Conservation (phyloP, 2,797 vertebrate species). For the Myotis myotis region DNA sequence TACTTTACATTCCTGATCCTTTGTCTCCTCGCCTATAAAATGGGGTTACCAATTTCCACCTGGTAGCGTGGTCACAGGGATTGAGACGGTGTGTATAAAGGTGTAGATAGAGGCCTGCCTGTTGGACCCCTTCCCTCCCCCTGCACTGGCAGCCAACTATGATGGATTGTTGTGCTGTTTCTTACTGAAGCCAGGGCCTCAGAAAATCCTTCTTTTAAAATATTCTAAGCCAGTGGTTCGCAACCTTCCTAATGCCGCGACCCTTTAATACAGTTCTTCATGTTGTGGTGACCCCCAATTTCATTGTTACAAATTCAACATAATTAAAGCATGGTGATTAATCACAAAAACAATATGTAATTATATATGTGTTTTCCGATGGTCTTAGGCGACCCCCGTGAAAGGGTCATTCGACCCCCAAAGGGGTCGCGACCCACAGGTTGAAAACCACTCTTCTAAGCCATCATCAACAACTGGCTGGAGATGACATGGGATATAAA, state of each 20-base stretch:
- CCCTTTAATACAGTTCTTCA: too few species aligned
- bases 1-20: neutral
- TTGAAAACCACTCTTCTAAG: too few species aligned
- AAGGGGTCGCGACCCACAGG: too few species aligned
- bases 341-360: too few species aligned
- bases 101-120: neutral
- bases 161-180: neutral
- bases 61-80: neutral
- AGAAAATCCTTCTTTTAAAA: neutral
- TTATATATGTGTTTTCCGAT: too few species aligned
- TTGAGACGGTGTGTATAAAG: neutral
- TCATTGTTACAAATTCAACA: too few species aligned
- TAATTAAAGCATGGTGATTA: too few species aligned
- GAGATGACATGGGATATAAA: neutral
- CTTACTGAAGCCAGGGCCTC: neutral
- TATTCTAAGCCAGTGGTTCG: too few species aligned
- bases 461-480: neutral
- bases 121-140: fast-evolving
- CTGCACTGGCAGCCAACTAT: neutral
- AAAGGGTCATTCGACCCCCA: too few species aligned
- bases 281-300: too few species aligned
- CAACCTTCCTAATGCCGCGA: too few species aligned
- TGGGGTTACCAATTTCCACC: neutral
- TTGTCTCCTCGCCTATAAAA: neutral
- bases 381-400: too few species aligned